Conservation (phyloP, 2,113 vertebrate genomes). For the Gallinago jamesoni region DNA sequence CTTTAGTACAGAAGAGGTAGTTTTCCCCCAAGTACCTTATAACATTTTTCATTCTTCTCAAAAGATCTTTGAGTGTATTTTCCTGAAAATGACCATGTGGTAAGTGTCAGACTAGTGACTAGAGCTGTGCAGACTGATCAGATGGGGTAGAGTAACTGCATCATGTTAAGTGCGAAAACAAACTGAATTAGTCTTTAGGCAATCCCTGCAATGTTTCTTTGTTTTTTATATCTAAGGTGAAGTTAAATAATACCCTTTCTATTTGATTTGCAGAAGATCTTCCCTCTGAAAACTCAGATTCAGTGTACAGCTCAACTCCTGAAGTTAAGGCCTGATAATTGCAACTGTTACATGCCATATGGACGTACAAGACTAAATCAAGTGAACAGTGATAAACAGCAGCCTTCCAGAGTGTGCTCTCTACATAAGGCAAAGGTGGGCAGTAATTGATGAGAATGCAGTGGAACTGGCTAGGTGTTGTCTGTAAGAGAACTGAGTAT, state of each 20-base stretch:
- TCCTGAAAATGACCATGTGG: not conserved
- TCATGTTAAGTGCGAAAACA: not conserved
- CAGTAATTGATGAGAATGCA: conserved; percentile 63
- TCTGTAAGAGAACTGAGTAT: conserved; percentile 60
- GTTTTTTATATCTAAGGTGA: not conserved
- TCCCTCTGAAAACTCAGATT: conserved; percentile 90
- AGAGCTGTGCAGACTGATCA: not conserved
- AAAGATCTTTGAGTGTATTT: not conserved
- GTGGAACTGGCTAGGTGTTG: conserved; percentile 66
- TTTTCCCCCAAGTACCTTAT: not conserved
- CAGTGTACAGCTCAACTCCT: conserved; percentile 84
- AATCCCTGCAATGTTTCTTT: not conserved
- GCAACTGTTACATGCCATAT: conserved; percentile 2
- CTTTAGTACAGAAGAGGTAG: not conserved
- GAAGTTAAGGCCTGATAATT: conserved; percentile 91
- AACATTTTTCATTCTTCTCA: not conserved
- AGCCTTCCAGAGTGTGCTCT: conserved; percentile 61
- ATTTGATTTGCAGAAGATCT: conserved; percentile 86
- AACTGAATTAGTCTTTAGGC: not conserved
- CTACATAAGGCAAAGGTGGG: conserved; percentile 69
- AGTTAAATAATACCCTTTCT: not conserved
- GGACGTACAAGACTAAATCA: conserved; percentile 62
- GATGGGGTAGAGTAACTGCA: not conserved
- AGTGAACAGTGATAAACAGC: conserved; percentile 69
- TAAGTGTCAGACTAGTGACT: not conserved